These are phyloP conservation scores for Gymnarchus niloticus DNA, from an alignment of 2,113 vertebrate genomes.

Conservation along the genomic window DNA sequence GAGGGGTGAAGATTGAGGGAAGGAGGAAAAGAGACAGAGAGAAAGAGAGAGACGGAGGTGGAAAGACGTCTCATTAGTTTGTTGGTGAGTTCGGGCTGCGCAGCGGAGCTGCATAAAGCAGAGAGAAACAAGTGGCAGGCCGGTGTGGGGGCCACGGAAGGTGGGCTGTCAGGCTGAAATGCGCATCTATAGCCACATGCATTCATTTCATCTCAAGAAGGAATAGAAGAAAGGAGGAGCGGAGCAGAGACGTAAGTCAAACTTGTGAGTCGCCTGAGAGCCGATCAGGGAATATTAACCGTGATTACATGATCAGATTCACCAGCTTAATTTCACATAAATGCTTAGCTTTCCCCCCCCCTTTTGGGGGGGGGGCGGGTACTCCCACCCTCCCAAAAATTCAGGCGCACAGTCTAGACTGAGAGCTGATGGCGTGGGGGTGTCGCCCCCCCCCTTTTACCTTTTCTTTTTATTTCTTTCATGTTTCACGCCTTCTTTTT, in stretches of 20 bases:
- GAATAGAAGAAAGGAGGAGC: background rate
- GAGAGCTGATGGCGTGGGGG: background rate
- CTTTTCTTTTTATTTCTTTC: background rate
- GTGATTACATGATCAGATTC: background rate
- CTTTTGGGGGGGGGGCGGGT: conserved; percentile 17
- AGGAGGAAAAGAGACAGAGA: conserved; percentile 16
- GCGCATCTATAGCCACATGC: conserved; percentile 3
- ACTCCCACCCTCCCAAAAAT: conserved; percentile 22
- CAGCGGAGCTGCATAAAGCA: background rate
- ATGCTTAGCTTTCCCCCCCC: conserved; percentile 19
- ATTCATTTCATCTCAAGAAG: conserved; percentile 21
- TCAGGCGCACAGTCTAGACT: conserved; percentile 27
- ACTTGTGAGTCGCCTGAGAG: background rate
- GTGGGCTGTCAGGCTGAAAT: conserved; percentile 11
- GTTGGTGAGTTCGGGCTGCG: conserved; percentile 18
- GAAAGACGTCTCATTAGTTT: conserved; percentile 14
- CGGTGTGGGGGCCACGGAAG: background rate
- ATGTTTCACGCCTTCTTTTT: background rate
- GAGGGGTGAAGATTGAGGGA: conserved; percentile 16
- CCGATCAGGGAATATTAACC: background rate
- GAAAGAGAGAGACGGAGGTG: conserved; percentile 3
- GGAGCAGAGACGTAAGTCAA: conserved; percentile 21
- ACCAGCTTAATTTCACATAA: background rate
- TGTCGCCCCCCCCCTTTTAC: background rate
- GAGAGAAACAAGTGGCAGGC: background rate